A percentile compares a stretch with the other conserved stretches of the same genome.
Evolutionary conservation across 2,888 invertebrate genomes (phyloP).

Genomic region (Chymomyza caudatula): DNA sequence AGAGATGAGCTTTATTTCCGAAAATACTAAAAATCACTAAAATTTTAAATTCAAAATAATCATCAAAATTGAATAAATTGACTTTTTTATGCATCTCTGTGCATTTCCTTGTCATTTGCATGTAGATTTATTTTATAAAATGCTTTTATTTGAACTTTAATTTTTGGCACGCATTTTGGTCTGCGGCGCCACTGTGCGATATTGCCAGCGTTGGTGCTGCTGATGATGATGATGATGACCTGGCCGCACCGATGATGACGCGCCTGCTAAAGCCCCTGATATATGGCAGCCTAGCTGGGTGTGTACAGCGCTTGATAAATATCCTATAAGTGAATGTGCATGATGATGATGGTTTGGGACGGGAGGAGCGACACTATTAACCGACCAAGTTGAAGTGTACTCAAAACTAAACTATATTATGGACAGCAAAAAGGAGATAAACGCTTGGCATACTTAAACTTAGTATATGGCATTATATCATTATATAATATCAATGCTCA

Average conservation of each 20-base stretch:
- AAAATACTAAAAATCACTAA: no score
- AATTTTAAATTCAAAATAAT: no score
- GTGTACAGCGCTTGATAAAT: constrained; percentile 66
- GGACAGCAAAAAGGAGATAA: background rate
- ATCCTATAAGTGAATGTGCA: constrained; percentile 49
- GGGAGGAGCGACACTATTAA: background rate
- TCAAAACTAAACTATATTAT: background rate
- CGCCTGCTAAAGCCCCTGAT: constrained; percentile 42
- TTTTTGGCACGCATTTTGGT: no score
- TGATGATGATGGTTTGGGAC: constrained; percentile 3
- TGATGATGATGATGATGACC: constrained; percentile 25
- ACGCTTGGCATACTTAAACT: background rate
- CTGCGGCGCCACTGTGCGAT: no score
- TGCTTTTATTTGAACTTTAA: no score
- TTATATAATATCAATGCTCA: no score
- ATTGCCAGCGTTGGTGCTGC: constrained; percentile 19
- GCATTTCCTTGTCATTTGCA: no score
- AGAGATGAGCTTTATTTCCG: no score
- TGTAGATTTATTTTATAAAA: no score
- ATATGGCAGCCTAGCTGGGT: constrained; percentile 55
- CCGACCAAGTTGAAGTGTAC: background rate
- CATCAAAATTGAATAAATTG: no score
- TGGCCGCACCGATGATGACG: constrained; percentile 1
- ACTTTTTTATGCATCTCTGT: no score
- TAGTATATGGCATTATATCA: background rate